Percentiles rank a stretch among this genome's conserved stretches.
Conservation (phyloP, 2,888 invertebrate species). For the Rutpela maculata region DNA sequence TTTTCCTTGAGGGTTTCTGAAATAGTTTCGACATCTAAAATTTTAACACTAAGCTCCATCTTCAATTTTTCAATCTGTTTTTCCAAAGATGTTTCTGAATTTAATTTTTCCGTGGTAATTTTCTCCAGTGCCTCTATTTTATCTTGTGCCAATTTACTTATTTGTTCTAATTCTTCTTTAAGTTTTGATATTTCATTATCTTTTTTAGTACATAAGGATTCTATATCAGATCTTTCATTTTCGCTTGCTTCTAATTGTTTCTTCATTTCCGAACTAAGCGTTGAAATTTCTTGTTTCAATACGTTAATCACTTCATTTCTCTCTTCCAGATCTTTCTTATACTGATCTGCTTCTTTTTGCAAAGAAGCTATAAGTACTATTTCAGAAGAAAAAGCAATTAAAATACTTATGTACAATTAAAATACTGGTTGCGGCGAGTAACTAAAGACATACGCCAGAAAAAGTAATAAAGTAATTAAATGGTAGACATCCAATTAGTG, state of each 20-base stretch:
- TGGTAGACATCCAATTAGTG: no score
- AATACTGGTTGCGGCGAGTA: not conserved
- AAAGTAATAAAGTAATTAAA: no score
- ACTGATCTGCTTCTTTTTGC: slow-evolving; percentile 63
- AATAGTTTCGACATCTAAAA: slow-evolving; percentile 74
- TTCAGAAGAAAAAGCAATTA: slow-evolving; percentile 33
- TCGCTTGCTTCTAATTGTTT: slow-evolving; percentile 54
- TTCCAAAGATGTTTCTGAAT: slow-evolving; percentile 61
- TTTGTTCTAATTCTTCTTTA: slow-evolving; percentile 68
- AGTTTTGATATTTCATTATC: slow-evolving; percentile 52
- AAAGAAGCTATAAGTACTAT: slow-evolving; percentile 60
- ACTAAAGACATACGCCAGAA: no score
- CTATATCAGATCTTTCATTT: slow-evolving; percentile 49
- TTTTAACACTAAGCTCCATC: slow-evolving; percentile 75
- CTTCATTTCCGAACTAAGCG: slow-evolving; percentile 58
- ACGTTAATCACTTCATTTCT: slow-evolving; percentile 56
- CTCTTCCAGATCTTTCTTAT: slow-evolving; percentile 60
- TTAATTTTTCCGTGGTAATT: slow-evolving; percentile 58
- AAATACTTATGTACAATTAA: slow-evolving; percentile 24
- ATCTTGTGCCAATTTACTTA: slow-evolving; percentile 61
- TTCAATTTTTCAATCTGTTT: slow-evolving; percentile 68
- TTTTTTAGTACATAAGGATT: slow-evolving; percentile 48
- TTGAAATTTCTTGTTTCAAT: slow-evolving; percentile 60
- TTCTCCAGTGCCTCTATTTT: slow-evolving; percentile 60
- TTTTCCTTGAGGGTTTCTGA: slow-evolving; percentile 71